phyloP scores from a whole-genome alignment of 2,888 invertebrate species.

The Drosophila putrida region DNA sequence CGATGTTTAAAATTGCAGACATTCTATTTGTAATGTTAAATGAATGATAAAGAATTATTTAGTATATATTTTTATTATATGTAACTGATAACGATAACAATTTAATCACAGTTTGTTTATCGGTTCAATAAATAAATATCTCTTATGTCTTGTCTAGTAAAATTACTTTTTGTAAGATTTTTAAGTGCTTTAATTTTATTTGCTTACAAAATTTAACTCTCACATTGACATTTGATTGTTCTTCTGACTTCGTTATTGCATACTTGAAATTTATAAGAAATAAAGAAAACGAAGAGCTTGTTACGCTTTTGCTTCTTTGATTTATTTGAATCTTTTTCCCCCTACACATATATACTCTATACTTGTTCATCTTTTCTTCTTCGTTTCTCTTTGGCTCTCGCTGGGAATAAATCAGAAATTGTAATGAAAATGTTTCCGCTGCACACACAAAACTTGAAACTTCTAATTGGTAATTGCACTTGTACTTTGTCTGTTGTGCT shows the following conservation, averaged over 20 bases:
- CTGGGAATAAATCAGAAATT: slow-evolving; percentile 67
- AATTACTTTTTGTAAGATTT: neutral
- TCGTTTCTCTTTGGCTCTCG: slow-evolving; percentile 17
- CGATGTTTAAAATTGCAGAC: neutral
- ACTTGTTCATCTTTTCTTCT: neutral
- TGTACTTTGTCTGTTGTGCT: slow-evolving; percentile 27
- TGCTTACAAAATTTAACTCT: neutral
- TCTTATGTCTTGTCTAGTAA: too few species aligned
- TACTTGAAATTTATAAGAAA: slow-evolving; percentile 23
- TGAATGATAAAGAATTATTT: neutral
- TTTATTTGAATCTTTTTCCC: slow-evolving; percentile 47
- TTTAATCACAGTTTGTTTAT: too few species aligned
- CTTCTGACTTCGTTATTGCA: slow-evolving; percentile 26
- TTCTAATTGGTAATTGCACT: slow-evolving; percentile 79
- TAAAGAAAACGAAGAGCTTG: slow-evolving; percentile 28
- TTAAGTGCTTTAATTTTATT: neutral
- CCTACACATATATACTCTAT: neutral
- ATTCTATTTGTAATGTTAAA: neutral
- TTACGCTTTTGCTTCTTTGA: slow-evolving; percentile 50
- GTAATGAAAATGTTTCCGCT: slow-evolving; percentile 69
- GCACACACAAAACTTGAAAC: slow-evolving; percentile 52
- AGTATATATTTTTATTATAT: too few species aligned
- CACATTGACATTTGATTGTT: slow-evolving; percentile 10
- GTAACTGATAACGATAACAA: too few species aligned
- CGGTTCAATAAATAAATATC: too few species aligned